Conservation (phyloP, 1,140 invertebrate genomes). For the Temnothorax curvispinosus region DNA sequence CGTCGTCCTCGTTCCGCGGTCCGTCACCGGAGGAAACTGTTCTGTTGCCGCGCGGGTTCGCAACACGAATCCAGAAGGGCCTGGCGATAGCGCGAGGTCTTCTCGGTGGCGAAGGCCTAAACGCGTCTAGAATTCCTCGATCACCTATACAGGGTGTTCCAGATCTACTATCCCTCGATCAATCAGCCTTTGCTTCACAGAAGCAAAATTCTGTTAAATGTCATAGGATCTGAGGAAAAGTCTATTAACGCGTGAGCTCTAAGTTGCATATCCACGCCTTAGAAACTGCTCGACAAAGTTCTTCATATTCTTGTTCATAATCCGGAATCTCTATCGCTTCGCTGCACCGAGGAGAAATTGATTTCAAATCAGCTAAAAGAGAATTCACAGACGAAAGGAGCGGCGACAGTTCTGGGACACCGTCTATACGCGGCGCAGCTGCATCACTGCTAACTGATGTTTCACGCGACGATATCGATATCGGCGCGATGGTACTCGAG, state of each 20-base stretch:
- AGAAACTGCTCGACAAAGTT: background rate
- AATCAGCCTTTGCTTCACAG: background rate
- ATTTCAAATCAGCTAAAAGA: background rate
- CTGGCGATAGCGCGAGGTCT: constrained; percentile 38
- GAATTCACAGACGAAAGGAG: background rate
- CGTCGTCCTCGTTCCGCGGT: constrained; percentile 44
- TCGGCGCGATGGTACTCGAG: background rate
- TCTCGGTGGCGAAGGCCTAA: constrained; percentile 36
- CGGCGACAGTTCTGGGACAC: constrained; percentile 10
- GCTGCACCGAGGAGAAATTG: background rate
- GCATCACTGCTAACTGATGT: constrained; percentile 48
- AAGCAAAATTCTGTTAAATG: constrained; percentile 1
- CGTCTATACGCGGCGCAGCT: constrained; percentile 8
- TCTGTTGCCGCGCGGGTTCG: constrained; percentile 20
- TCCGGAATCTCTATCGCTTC: background rate
- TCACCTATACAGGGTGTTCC: background rate
- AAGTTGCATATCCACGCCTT: background rate
- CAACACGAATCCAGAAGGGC: constrained; percentile 31
- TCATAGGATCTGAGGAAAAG: background rate
- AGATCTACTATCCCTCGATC: background rate
- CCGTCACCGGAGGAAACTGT: constrained; percentile 41
- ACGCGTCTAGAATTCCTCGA: constrained; percentile 62
- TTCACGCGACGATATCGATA: constrained; percentile 43
- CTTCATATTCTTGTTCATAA: background rate
- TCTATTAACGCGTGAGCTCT: background rate